Conservation (phyloP, 2,888 invertebrate genomes). For the Incurvaria masculella region DNA sequence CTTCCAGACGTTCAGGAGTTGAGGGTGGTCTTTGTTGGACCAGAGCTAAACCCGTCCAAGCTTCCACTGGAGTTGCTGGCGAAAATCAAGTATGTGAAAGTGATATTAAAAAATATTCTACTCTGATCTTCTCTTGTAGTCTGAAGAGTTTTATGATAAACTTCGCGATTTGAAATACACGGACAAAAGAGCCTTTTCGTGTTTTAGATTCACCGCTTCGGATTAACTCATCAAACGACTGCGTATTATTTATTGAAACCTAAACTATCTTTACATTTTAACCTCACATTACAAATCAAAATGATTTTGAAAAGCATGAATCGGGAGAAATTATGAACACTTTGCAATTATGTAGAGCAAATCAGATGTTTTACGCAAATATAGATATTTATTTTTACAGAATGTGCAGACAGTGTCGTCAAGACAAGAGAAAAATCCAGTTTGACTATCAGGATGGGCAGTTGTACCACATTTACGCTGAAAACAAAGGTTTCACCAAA, state of each 20-base stretch:
- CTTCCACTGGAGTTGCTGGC: slow-evolving; percentile 55
- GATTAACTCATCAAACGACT: no score
- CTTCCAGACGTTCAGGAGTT: slow-evolving; percentile 53
- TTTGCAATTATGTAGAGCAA: background rate
- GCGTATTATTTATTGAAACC: no score
- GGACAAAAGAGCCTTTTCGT: no score
- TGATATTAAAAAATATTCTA: no score
- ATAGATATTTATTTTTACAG: slow-evolving; percentile 27
- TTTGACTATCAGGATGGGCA: slow-evolving; percentile 53
- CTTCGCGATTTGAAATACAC: background rate
- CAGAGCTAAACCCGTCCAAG: slow-evolving; percentile 59
- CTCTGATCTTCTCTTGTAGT: background rate
- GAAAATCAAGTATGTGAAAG: slow-evolving; percentile 46
- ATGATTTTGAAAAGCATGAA: background rate
- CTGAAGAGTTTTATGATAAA: background rate
- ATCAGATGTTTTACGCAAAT: background rate
- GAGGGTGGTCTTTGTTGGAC: slow-evolving; percentile 61
- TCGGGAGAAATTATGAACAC: background rate
- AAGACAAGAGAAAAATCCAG: slow-evolving; percentile 42
- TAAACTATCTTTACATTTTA: no score
- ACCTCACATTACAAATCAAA: background rate
- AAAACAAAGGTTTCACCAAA: slow-evolving; percentile 36
- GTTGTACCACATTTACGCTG: slow-evolving; percentile 52
- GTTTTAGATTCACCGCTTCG: no score
- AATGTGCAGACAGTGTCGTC: slow-evolving; percentile 50